A percentile compares a stretch with the other conserved stretches of the same genome.
Evolutionary conservation across 2,113 vertebrate species (phyloP).

Genomic region (Hystrix brachyura): DNA sequence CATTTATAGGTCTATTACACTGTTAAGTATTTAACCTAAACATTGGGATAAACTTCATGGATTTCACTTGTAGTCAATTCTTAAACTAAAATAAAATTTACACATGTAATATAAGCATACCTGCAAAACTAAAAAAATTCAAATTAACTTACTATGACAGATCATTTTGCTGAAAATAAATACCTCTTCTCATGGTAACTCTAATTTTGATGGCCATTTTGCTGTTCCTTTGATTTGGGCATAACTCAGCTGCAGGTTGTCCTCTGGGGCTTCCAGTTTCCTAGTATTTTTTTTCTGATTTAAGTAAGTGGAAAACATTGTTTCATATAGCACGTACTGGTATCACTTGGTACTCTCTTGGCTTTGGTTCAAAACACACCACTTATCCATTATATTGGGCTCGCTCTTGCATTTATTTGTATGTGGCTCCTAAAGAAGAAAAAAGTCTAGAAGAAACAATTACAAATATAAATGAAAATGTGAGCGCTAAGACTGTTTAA

Average conservation of each 20-base stretch:
- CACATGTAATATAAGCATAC: neutral
- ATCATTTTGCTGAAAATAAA: constrained; percentile 51
- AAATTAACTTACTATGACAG: constrained; percentile 47
- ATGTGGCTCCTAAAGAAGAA: neutral
- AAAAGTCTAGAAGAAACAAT: neutral
- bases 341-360: neutral
- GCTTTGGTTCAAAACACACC: neutral
- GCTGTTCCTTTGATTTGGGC: constrained; percentile 31
- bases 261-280: neutral
- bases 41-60: neutral
- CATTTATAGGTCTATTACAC: neutral
- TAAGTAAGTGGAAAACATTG: neutral
- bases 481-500: neutral
- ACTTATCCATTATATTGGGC: neutral
- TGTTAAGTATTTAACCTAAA: neutral
- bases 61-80: constrained; percentile 1
- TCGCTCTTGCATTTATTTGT: neutral
- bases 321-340: neutral
- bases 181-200: constrained; percentile 29
- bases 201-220: constrained; percentile 3
- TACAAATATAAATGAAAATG: constrained; percentile 14
- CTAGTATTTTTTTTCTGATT: neutral
- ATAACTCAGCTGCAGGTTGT: neutral
- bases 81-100: constrained; percentile 53
- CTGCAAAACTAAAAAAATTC: constrained; percentile 10